Percentiles rank a stretch among this genome's conserved stretches.
Conservation (phyloP, 2,797 vertebrate species). For the Epinephelus awoara region DNA sequence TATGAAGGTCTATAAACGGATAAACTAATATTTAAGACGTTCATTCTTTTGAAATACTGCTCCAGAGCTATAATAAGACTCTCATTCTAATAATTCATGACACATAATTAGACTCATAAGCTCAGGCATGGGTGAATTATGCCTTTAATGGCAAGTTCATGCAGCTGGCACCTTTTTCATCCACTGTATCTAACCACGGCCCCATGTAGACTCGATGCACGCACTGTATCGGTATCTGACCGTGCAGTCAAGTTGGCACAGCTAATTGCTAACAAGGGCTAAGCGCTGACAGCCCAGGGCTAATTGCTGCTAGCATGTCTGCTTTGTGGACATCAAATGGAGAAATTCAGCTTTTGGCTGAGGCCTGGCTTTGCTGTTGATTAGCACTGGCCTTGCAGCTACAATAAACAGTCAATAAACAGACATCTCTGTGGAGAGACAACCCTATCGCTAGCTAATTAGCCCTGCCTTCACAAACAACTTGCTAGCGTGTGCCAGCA, state of each 20-base stretch:
- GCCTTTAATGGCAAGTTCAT: slow-evolving; percentile 65
- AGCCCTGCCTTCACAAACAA: slow-evolving; percentile 68
- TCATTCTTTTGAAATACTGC: slow-evolving; percentile 71
- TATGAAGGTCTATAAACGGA: slow-evolving; percentile 67
- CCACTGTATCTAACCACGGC: slow-evolving; percentile 39
- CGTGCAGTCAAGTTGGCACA: slow-evolving; percentile 56
- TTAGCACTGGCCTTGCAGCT: slow-evolving; percentile 68
- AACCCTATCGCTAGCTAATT: slow-evolving; percentile 73
- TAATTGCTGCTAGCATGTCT: slow-evolving; percentile 81
- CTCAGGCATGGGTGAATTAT: slow-evolving; percentile 66
- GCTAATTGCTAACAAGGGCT: slow-evolving; percentile 75
- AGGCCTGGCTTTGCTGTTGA: slow-evolving; percentile 54
- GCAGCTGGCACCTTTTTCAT: slow-evolving; percentile 69
- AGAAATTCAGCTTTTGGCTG: slow-evolving; percentile 73
- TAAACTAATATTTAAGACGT: slow-evolving; percentile 79
- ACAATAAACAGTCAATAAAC: slow-evolving; percentile 80
- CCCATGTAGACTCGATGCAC: slow-evolving; percentile 35
- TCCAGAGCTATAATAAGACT: slow-evolving; percentile 70
- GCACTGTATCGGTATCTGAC: slow-evolving; percentile 58
- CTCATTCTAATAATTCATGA: slow-evolving; percentile 76
- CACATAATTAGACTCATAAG: slow-evolving; percentile 73
- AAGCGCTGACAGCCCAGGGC: slow-evolving; percentile 73
- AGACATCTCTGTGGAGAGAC: slow-evolving; percentile 72
- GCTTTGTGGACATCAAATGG: slow-evolving; percentile 73
- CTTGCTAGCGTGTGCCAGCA: slow-evolving; percentile 52